These are phyloP conservation scores for Hydractinia echinata DNA, from an alignment of 30 jellyfish, hydroid and myxozoan species.

Conservation along the genomic window DNA sequence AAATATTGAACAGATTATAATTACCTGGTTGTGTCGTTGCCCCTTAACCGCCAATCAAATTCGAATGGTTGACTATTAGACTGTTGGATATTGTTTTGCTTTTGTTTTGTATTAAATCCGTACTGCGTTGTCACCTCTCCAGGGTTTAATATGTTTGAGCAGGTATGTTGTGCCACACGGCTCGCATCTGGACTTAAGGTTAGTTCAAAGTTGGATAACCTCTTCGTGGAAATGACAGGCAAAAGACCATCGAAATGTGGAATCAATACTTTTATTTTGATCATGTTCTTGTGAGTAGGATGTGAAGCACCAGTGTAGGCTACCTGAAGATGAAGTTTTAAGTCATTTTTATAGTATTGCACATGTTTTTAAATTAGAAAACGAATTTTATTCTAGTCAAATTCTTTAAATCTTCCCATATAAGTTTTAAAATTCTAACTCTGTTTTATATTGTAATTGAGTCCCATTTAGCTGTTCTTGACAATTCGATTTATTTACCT, in stretches of 20 bases:
- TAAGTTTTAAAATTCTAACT: too few species aligned
- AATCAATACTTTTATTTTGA: slow-evolving; percentile 67
- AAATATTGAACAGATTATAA: not conserved
- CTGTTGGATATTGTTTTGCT: slow-evolving; percentile 30
- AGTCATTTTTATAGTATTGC: too few species aligned
- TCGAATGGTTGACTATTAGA: slow-evolving; percentile 71
- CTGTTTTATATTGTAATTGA: too few species aligned
- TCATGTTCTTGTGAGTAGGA: slow-evolving; percentile 68
- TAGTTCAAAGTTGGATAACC: slow-evolving; percentile 61
- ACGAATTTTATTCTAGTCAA: too few species aligned
- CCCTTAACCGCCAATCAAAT: slow-evolving; percentile 67
- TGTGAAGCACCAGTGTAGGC: slow-evolving; percentile 86
- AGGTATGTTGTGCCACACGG: slow-evolving; percentile 85
- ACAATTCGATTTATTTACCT: slow-evolving; percentile 31
- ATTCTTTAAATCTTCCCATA: too few species aligned
- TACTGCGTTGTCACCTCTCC: slow-evolving; percentile 66
- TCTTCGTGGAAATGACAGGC: slow-evolving; percentile 87
- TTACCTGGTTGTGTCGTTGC: slow-evolving; percentile 76
- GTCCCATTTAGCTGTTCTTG: too few species aligned
- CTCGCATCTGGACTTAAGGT: slow-evolving; percentile 86
- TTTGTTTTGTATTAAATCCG: slow-evolving; percentile 24
- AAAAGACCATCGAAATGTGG: slow-evolving; percentile 94
- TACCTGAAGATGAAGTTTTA: not conserved
- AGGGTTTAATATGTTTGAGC: slow-evolving; percentile 77
- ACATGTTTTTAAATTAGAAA: too few species aligned